Conservation (phyloP, 2,113 vertebrate genomes). For the Henicopernis longicauda region DNA sequence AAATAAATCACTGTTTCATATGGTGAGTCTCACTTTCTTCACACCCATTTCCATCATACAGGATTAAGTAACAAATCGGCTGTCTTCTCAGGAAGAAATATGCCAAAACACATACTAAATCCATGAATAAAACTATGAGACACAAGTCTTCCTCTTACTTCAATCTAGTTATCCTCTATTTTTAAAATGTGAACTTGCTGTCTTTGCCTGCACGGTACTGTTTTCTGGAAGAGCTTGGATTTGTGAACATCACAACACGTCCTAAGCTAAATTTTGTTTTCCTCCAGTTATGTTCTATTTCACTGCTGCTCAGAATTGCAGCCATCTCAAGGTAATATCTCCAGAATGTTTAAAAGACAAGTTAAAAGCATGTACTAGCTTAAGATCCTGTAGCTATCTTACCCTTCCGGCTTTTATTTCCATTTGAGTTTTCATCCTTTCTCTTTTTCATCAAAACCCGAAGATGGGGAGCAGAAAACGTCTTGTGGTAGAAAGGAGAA, state of each 20-base stretch:
- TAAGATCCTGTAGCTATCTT: neutral
- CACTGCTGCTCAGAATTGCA: neutral
- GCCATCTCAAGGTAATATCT: neutral
- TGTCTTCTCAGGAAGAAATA: neutral
- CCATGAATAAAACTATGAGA: neutral
- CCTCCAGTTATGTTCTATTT: neutral
- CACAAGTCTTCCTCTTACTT: neutral
- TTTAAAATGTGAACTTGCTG: neutral
- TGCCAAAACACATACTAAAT: neutral
- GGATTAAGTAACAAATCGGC: neutral
- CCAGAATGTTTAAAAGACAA: neutral
- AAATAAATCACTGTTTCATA: neutral
- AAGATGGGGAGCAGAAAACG: neutral
- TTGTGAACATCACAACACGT: neutral
- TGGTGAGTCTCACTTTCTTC: neutral
- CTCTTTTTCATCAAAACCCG: neutral
- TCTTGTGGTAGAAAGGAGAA: neutral
- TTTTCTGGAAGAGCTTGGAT: neutral
- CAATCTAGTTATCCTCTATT: neutral
- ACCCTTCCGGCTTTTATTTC: neutral
- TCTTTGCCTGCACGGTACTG: neutral
- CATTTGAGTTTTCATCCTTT: neutral
- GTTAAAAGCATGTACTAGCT: neutral
- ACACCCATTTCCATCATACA: neutral
- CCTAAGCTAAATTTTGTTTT: neutral